Conservation (phyloP, 2,888 invertebrate species). For the Desoria tigrina region DNA sequence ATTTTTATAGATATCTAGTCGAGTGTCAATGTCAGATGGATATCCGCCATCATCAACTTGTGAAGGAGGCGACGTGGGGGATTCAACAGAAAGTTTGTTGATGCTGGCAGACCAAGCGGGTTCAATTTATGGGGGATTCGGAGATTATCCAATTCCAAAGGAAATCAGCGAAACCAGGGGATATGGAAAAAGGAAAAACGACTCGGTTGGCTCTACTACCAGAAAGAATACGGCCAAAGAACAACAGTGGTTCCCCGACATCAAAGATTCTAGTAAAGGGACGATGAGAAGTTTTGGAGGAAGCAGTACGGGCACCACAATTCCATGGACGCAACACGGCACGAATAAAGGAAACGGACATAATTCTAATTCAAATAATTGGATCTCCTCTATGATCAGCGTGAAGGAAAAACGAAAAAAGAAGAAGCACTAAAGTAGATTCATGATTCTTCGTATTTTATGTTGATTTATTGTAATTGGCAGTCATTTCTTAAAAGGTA, state of each 20-base stretch:
- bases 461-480: not conserved
- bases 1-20: slow-evolving; percentile 50
- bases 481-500: not conserved
- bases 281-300: no score
- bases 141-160: slow-evolving; percentile 10
- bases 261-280: no score
- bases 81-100: slow-evolving; percentile 35
- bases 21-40: slow-evolving; percentile 49
- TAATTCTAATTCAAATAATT: slow-evolving; percentile 27
- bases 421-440: slow-evolving; percentile 47
- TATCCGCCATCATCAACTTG: slow-evolving; percentile 31
- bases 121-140: slow-evolving; percentile 30
- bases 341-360: slow-evolving; percentile 8
- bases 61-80: slow-evolving; percentile 33
- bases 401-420: slow-evolving; percentile 51
- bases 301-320: no score
- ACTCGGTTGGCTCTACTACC: not conserved
- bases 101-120: slow-evolving; percentile 41
- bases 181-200: slow-evolving; percentile 12
- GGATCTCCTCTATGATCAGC: slow-evolving; percentile 43
- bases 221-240: no score
- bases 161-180: slow-evolving; percentile 7
- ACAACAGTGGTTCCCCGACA: no score
- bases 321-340: slow-evolving; percentile 1
- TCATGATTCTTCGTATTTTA: not conserved